Conservation (phyloP, 2,113 vertebrate species). For the Caranx ignobilis region DNA sequence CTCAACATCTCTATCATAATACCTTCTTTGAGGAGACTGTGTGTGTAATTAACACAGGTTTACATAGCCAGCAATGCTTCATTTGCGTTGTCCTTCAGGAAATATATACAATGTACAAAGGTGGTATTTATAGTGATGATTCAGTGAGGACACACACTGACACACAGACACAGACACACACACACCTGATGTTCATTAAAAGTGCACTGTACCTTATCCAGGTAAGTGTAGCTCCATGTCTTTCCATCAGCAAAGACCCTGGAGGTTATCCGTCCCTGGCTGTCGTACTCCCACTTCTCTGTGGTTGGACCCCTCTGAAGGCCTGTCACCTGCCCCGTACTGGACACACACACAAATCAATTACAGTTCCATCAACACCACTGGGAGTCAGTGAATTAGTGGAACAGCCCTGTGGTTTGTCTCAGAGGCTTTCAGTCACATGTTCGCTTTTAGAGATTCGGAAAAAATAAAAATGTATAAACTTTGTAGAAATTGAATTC, state of each 20-base stretch:
- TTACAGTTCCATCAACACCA: neutral
- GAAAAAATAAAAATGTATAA: neutral
- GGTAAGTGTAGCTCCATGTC: constrained; percentile 97
- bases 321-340: constrained; percentile 93
- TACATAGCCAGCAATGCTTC: too few species aligned
- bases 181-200: neutral
- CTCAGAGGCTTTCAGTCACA: neutral
- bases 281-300: constrained; percentile 95
- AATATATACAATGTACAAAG: neutral
- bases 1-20: neutral
- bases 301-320: constrained; percentile 93
- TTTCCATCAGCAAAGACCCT: constrained; percentile 97
- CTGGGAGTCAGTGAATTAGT: neutral
- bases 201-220: constrained; percentile 91
- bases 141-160: too few species aligned
- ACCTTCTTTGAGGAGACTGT: neutral
- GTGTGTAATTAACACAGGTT: too few species aligned
- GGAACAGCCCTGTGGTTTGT: neutral
- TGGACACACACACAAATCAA: constrained; percentile 46
- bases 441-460: neutral
- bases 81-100: neutral
- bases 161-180: too few species aligned
- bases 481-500: neutral
- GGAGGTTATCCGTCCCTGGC: constrained; percentile 93
- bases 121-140: neutral